phyloP scores from a whole-genome alignment of 35 echinoderm and acorn worm species.

The Ptychodera flava region DNA sequence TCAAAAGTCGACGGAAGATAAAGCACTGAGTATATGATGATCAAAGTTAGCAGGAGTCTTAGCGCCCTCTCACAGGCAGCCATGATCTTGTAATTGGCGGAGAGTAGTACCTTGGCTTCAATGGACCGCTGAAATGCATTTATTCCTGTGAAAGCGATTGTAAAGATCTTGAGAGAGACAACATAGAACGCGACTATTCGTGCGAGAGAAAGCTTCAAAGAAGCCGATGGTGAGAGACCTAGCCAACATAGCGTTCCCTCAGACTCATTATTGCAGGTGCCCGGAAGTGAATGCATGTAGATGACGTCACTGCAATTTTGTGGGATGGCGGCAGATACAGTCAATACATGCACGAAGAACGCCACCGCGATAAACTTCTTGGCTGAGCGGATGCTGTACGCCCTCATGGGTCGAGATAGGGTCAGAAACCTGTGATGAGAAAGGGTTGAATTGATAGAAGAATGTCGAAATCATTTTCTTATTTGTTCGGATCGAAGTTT shows the following conservation, averaged over 20 bases:
- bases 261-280: neutral
- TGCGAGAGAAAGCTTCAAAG: neutral
- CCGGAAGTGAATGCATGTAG: neutral
- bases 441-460: too few species aligned
- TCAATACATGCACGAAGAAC: neutral
- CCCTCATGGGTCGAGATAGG: neutral
- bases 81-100: neutral
- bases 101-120: neutral
- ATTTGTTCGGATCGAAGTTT: too few species aligned
- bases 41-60: neutral
- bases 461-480: too few species aligned
- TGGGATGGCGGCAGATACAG: neutral
- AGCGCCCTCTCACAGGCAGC: neutral
- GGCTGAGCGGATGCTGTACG: neutral
- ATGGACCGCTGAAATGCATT: neutral
- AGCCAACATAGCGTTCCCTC: neutral
- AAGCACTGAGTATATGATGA: neutral
- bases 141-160: neutral
- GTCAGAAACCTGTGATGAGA: neutral
- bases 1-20: neutral
- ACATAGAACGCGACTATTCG: neutral
- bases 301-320: neutral
- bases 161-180: neutral
- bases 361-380: neutral
- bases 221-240: neutral